These are phyloP conservation scores for Rallus limicola DNA, from an alignment of 2,113 vertebrate genomes.

Conservation along the genomic window DNA sequence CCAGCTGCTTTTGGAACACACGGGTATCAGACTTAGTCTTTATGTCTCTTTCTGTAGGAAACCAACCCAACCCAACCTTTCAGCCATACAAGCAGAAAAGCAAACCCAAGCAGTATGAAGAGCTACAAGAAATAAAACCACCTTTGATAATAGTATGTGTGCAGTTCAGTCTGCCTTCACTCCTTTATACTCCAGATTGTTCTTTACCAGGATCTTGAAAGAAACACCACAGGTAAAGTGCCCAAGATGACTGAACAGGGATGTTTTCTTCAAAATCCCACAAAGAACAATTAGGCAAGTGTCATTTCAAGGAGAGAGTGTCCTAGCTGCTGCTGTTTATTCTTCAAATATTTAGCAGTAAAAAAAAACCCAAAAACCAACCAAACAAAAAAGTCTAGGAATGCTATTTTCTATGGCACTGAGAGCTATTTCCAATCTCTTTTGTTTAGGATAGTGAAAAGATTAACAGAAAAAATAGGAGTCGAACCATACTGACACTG, in stretches of 20 bases:
- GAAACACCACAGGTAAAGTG: background rate
- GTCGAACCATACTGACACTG: background rate
- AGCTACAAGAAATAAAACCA: background rate
- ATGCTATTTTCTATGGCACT: background rate
- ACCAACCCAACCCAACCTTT: background rate
- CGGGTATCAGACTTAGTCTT: background rate
- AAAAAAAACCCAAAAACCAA: background rate
- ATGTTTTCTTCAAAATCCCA: background rate
- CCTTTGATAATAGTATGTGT: background rate
- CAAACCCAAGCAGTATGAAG: background rate
- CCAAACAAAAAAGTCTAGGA: background rate
- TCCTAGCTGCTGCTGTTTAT: background rate
- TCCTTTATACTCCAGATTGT: background rate
- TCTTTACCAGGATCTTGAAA: background rate
- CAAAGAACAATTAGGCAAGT: background rate
- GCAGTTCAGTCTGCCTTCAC: background rate
- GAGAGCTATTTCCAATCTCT: background rate
- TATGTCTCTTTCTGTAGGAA: background rate
- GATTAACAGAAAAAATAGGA: accelerated
- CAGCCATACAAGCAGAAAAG: background rate
- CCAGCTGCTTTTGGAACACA: background rate
- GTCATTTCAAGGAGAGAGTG: background rate
- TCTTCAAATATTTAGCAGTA: background rate
- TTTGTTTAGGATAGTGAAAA: background rate
- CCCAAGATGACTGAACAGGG: background rate